phyloP scores from a whole-genome alignment of 2,888 invertebrate species.

The Glomeris marginata region DNA sequence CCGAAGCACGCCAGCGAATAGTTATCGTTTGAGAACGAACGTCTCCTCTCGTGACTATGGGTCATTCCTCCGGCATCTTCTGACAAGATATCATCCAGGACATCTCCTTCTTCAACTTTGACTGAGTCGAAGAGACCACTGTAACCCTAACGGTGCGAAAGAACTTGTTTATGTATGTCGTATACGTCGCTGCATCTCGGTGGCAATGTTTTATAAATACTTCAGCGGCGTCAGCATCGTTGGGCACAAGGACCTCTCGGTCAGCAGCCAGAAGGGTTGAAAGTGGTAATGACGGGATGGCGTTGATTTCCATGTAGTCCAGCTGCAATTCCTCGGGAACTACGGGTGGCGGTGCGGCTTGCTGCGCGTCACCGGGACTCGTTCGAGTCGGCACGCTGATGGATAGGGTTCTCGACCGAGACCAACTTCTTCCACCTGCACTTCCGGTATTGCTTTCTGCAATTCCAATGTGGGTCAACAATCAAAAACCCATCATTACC shows the following conservation, averaged over 20 bases:
- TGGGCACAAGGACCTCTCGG: conserved; percentile 25
- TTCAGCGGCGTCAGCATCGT: conserved; percentile 8
- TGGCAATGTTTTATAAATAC: background rate
- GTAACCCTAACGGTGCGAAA: conserved; percentile 49
- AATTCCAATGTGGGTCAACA: too few relatives aligned
- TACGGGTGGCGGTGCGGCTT: conserved; percentile 53
- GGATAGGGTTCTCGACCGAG: conserved; percentile 57
- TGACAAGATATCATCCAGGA: conserved; percentile 39
- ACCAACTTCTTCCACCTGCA: conserved; percentile 60
- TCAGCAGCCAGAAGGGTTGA: conserved; percentile 94
- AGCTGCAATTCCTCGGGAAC: conserved; percentile 75
- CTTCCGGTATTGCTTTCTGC: conserved; percentile 5
- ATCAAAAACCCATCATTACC: too few relatives aligned
- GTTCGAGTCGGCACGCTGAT: conserved; percentile 15
- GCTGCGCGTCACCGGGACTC: conserved; percentile 46
- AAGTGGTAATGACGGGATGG: conserved; percentile 93
- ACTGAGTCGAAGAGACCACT: conserved; percentile 69
- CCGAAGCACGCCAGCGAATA: conserved; percentile 55
- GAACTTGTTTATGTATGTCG: background rate
- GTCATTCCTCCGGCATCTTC: conserved; percentile 46
- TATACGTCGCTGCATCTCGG: background rate
- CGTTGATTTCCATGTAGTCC: conserved; percentile 89
- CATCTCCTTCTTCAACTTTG: conserved; percentile 45
- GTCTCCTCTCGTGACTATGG: conserved; percentile 10
- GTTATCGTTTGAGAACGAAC: conserved; percentile 13